Evolutionary conservation across 2,888 invertebrate genomes (phyloP), one percentile per base, ranked within the genome.

Genomic region (Eurytoma californica): DNA sequence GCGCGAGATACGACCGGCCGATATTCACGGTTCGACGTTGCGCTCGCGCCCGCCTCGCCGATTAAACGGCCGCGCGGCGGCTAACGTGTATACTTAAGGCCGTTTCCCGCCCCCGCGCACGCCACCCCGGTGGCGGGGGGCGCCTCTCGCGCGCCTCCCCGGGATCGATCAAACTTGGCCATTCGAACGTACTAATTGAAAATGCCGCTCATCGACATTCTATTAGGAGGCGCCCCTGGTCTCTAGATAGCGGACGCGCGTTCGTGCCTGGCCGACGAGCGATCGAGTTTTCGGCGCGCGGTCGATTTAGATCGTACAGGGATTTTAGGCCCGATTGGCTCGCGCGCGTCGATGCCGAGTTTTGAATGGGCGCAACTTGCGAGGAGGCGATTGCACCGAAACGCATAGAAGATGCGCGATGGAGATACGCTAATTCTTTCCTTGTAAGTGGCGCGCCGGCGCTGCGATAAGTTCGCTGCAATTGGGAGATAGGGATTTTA

Each of bases 11-110:
- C 84, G 80, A 84, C 78, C 80, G 83, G 80, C 84, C 85, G 89
- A 90, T 90, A 89, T 88, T 89, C 88, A 87, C 87, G 88, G 85
- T 87, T 86, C 85, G 84, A 85, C 86, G 84, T 87, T 85, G 86
- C 85, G 61, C 30, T n/a, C 85, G 61, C 30, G 12, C 3, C 61
- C 16, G 13, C 66, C 24, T 18, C 57, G 24, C 53, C 63, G 87
- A 87, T 87, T 87, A 86, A 86, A 84, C 83, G 84, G 82, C 80
- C 85, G 84, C 84, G 80, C 80, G 84, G 83, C 39, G 61, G 55
- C 84, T 83, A 85, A 84, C 85, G 81, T 84, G 83, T 83, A 83
- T 39, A 39, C 39, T 84, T 86, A 85, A 84, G 85, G 80, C 73
- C 75, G 72, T 79, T 30, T 61, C 67, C 53, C 39, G 18, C 12